phyloP scores from a whole-genome alignment of 2,113 vertebrate genomes.

The Elachura formosa region DNA sequence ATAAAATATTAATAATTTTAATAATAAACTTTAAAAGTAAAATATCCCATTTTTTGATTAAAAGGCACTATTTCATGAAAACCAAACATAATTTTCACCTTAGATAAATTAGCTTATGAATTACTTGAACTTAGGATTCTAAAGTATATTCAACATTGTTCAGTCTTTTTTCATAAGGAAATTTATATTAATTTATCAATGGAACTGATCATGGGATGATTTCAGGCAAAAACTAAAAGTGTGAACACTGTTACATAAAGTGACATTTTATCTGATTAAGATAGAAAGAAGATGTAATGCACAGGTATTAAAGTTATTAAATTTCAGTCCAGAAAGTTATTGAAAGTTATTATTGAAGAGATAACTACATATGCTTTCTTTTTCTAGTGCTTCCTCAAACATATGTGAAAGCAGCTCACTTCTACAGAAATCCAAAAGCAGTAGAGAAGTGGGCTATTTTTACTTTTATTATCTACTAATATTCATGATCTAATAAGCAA shows the following conservation, averaged over 20 bases:
- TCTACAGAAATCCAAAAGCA: not conserved
- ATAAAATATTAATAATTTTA: not conserved
- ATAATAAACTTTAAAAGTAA: not conserved
- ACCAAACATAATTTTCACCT: not conserved
- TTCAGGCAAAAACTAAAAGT: not conserved
- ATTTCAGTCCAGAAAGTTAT: not conserved
- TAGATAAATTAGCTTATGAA: not conserved
- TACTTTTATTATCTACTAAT: too few species aligned
- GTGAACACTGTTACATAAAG: not conserved
- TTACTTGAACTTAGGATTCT: not conserved
- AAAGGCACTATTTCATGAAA: not conserved
- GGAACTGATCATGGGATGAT: not conserved
- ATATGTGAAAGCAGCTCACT: not conserved
- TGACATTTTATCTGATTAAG: not conserved
- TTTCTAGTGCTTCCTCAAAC: not conserved
- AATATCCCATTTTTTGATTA: not conserved
- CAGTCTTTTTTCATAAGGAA: not conserved
- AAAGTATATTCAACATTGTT: not conserved
- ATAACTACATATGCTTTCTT: not conserved
- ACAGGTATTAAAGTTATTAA: not conserved
- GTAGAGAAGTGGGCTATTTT: not conserved
- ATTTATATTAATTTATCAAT: not conserved
- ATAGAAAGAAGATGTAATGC: not conserved
- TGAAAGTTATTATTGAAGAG: not conserved
- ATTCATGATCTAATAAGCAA: not conserved